These are phyloP conservation scores for Sebastes variabilis DNA, from an alignment of 2,797 vertebrate species.

Conservation along the genomic window DNA sequence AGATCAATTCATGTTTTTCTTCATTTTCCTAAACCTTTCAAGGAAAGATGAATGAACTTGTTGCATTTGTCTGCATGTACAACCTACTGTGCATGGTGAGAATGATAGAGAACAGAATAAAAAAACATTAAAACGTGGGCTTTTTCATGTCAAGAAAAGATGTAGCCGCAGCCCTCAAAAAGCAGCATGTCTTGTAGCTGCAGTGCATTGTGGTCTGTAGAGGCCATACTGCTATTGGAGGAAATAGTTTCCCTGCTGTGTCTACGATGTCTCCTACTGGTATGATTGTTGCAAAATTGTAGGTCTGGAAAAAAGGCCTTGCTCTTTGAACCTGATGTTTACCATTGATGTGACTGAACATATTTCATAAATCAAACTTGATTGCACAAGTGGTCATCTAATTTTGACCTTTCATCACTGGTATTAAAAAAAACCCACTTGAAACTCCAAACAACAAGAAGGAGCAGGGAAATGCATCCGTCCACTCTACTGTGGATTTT, in stretches of 20 bases:
- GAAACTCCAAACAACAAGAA: neutral
- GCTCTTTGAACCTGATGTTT: neutral
- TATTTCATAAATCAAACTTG: neutral
- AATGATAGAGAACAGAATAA: neutral
- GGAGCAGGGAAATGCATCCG: neutral
- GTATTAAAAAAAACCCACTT: neutral
- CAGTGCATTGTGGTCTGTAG: neutral
- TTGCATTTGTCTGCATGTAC: neutral
- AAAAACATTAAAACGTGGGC: neutral
- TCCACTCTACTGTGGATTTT: neutral
- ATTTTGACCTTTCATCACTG: neutral
- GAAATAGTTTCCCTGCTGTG: conserved; percentile 9
- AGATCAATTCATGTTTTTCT: neutral
- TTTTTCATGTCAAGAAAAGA: neutral
- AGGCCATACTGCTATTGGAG: neutral
- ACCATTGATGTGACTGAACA: neutral
- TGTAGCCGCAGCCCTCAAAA: neutral
- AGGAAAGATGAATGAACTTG: neutral
- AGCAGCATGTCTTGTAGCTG: neutral
- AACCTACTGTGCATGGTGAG: neutral
- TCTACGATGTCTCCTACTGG: neutral
- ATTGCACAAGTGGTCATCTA: neutral
- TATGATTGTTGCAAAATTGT: neutral
- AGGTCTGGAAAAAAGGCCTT: neutral
- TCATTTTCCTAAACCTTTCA: neutral